These are phyloP conservation scores for Parascotia fuliginaria DNA, from an alignment of 2,888 invertebrate species.

Conservation along the genomic window DNA sequence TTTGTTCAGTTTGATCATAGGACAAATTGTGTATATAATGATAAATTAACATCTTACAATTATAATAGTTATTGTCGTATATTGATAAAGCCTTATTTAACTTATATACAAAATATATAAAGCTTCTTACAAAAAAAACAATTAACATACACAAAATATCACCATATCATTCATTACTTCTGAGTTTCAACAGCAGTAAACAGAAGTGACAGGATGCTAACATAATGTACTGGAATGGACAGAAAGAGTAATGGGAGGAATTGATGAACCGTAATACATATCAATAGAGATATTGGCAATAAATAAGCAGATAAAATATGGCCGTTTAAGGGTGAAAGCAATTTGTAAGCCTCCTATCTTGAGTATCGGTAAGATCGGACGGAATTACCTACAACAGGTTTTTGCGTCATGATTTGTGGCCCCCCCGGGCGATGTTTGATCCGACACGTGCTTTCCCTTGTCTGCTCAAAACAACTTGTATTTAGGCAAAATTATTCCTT, in stretches of 20 bases:
- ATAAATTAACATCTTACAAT: too few species aligned
- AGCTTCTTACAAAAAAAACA: too few species aligned
- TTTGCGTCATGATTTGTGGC: conserved; percentile 81
- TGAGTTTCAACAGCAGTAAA: conserved; percentile 6
- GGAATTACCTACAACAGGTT: conserved; percentile 82
- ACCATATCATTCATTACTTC: too few species aligned
- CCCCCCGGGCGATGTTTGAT: conserved; percentile 78
- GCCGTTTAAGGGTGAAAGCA: conserved; percentile 77
- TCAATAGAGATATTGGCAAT: conserved; percentile 65
- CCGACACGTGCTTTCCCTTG: conserved; percentile 72
- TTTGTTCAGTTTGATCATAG: too few species aligned
- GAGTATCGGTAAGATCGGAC: conserved; percentile 72
- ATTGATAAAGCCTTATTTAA: too few species aligned
- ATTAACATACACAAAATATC: too few species aligned
- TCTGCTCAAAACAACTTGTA: conserved; percentile 71
- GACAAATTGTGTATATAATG: too few species aligned
- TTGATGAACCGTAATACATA: conserved; percentile 48
- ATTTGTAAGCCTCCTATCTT: conserved; percentile 78
- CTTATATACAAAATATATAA: too few species aligned
- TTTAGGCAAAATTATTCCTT: conserved; percentile 73
- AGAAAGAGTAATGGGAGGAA: conserved; percentile 33
- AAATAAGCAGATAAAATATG: conserved; percentile 80
- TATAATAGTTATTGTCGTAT: too few species aligned
- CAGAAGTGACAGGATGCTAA: conserved; percentile 17
- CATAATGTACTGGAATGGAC: conserved; percentile 17